Percentiles rank a stretch among this genome's conserved stretches.
Conservation (phyloP, 2,797 vertebrate species). For the Salarias fasciatus region DNA sequence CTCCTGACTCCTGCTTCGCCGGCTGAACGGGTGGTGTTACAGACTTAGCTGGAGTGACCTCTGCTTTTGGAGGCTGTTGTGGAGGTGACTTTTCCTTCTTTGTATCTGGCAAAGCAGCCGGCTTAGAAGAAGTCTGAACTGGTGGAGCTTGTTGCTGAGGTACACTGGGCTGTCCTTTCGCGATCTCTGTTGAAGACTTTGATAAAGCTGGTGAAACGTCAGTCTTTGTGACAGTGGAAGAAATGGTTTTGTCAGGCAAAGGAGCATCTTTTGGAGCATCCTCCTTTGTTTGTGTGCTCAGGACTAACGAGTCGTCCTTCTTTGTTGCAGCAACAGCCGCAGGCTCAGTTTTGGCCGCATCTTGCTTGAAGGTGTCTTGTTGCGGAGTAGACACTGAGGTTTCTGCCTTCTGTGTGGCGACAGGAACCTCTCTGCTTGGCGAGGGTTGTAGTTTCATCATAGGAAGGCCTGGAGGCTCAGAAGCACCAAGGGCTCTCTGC, state of each 20-base stretch:
- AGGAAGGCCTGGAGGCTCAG: slow-evolving; percentile 82
- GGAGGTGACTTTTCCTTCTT: slow-evolving; percentile 22
- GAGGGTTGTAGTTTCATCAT: slow-evolving; percentile 78
- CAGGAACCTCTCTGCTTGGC: slow-evolving; percentile 68
- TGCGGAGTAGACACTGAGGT: slow-evolving; percentile 24
- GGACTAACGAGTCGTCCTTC: slow-evolving; percentile 28
- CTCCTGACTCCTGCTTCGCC: slow-evolving; percentile 74
- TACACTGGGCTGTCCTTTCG: slow-evolving; percentile 31
- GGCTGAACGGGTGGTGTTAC: slow-evolving; percentile 70
- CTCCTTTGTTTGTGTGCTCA: slow-evolving; percentile 38
- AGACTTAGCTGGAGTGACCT: slow-evolving; percentile 69
- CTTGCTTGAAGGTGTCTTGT: slow-evolving; percentile 38
- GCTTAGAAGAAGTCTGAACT: slow-evolving; percentile 17
- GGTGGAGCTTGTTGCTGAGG: slow-evolving; percentile 59
- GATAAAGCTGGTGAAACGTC: too few relatives aligned
- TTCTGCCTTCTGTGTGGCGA: slow-evolving; percentile 37
- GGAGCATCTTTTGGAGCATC: slow-evolving; percentile 24
- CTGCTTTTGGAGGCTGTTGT: slow-evolving; percentile 65
- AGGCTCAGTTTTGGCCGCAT: slow-evolving; percentile 19
- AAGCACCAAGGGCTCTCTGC: slow-evolving; percentile 89
- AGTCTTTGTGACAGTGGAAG: slow-evolving; percentile 39
- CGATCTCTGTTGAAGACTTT: slow-evolving; percentile 28
- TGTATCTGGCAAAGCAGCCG: slow-evolving; percentile 13
- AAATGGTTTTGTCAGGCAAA: slow-evolving; percentile 48
- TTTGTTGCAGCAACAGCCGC: slow-evolving; percentile 20